Conservation (phyloP, 2,888 invertebrate species). For the Maniola hyperantus region DNA sequence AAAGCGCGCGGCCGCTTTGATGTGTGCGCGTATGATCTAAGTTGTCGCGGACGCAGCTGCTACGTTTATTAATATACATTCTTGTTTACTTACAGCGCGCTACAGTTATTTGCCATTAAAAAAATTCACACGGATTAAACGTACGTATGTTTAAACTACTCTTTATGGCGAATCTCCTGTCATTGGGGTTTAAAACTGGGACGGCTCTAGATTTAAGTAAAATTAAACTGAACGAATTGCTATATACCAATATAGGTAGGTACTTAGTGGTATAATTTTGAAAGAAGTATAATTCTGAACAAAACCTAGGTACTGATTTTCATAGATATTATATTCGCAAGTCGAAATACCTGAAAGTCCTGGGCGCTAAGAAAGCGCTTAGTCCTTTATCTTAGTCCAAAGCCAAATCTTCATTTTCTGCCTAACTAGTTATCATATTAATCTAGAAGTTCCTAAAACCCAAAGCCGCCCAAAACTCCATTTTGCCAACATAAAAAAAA, state of each 20-base stretch:
- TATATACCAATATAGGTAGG: neutral
- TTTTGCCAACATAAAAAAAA: no score
- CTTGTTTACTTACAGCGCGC: conserved; percentile 40
- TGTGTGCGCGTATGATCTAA: conserved; percentile 57
- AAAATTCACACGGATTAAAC: conserved; percentile 28
- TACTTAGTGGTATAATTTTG: neutral
- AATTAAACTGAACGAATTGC: neutral
- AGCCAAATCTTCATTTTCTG: no score
- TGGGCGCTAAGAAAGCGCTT: no score
- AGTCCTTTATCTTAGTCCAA: no score
- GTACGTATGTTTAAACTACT: conserved; percentile 10
- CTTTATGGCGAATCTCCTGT: conserved; percentile 12
- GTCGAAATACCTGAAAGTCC: no score
- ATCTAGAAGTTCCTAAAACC: no score
- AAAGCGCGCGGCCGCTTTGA: conserved; percentile 71
- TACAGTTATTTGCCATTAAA: conserved; percentile 35
- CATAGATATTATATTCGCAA: no score
- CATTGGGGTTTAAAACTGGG: neutral
- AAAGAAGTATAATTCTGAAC: no score
- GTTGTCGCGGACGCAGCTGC: conserved; percentile 57
- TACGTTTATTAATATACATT: conserved; percentile 49
- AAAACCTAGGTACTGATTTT: no score
- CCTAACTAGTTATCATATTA: no score
- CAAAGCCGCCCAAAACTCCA: no score
- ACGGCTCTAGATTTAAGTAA: neutral